Evolutionary conservation across 2,888 invertebrate species (phyloP), one percentile per base, ranked within the genome.

Genomic region (Isotomurus palustris): DNA sequence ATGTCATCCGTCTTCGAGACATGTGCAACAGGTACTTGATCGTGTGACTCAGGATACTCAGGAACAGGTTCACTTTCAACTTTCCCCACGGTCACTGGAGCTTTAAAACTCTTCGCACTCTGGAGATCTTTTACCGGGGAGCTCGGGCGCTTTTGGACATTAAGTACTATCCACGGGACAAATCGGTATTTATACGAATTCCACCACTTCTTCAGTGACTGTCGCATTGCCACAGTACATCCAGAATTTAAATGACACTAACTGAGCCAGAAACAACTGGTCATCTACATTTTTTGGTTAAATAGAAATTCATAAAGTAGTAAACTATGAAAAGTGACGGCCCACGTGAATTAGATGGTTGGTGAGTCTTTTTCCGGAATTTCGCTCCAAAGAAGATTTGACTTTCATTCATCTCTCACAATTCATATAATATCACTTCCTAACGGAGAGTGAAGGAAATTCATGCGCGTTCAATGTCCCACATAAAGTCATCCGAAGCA

Each of bases 111-210:
- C 22, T 24, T 24, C 12, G 10, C 21, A 17, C 25, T 10, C 28
- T 19, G 22, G 25, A 17, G n/a, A 29, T 29, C n/a, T 24, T 21
- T 6, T 5, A 28, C 21, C 32, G 17, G 53, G 32, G 32, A 44
- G 8, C n/a, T 27, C 38, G n/a, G n/a, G n/a, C 38, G 5, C 14
- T 68, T 59, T 35, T 69, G 64, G 4, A 71, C 50, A 48, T 72
- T 72, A 5, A 71, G 41, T 2, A 65, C 58, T 17, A 73, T 64
- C 73, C 73, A 73, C 0, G 73, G 73, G 3, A 73, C 71, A 56
- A 72, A 72, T n/a, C 73, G 55, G 50, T 71, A 71, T 41, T 71
- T 72, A 56, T 73, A 73, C 12, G 65, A 67, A n/a, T 70, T 56
- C 73, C 73, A 73, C 10, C 43, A 12, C 32, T 63, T 62, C 14